A percentile compares a stretch with the other conserved stretches of the same genome.
Conservation (phyloP, 1,140 invertebrate genomes). For the Drosophila punjabiensis region DNA sequence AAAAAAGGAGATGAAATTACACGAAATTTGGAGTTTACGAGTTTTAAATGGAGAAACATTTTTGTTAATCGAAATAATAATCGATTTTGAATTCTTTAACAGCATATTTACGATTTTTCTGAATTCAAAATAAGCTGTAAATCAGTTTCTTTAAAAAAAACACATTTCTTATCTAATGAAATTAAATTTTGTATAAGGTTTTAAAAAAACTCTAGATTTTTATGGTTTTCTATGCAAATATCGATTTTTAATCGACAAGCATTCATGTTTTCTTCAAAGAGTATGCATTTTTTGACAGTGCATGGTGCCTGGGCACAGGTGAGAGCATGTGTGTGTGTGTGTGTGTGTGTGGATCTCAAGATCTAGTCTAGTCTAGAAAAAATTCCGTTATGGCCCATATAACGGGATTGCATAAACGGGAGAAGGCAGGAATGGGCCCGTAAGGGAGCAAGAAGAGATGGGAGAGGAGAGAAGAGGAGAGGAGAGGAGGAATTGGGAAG, state of each 20-base stretch:
- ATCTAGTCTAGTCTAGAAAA: conserved; percentile 10
- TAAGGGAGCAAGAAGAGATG: conserved; percentile 10
- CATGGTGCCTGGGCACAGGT: conserved; percentile 12
- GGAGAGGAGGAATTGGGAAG: not conserved
- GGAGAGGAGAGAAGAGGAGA: not conserved
- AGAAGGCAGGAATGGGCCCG: conserved; percentile 5
- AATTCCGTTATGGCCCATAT: conserved; percentile 46
- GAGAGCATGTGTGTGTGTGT: not conserved
- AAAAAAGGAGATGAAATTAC: no score
- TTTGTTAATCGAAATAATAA: no score
- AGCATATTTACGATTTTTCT: no score
- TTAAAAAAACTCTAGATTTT: not conserved
- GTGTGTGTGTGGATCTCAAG: conserved; percentile 1
- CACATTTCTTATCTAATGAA: no score
- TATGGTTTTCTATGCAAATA: not conserved
- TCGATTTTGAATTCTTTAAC: no score
- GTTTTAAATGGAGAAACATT: no score
- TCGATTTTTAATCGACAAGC: not conserved
- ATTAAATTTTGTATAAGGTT: no score
- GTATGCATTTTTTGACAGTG: not conserved
- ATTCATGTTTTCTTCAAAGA: not conserved
- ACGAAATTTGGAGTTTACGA: no score
- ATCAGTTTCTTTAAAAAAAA: no score
- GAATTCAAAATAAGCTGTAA: no score
- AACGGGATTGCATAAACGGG: conserved; percentile 40